Conservation (phyloP, 2,888 invertebrate species). For the Drosophila neonasuta region DNA sequence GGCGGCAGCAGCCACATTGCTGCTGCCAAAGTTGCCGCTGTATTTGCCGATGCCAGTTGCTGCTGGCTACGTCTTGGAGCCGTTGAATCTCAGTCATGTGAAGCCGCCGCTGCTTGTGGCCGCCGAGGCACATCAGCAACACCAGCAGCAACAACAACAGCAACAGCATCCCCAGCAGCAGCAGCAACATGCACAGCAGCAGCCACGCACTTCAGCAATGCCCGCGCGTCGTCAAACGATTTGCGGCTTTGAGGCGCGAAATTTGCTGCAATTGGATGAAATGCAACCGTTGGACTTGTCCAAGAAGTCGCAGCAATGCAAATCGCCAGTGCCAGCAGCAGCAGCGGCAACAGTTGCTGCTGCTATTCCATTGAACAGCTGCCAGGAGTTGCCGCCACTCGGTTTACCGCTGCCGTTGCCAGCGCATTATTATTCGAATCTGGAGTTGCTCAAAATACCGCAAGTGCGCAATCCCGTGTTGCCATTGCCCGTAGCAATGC, state of each 20-base stretch:
- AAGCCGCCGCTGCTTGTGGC: slow-evolving; percentile 28
- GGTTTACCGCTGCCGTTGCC: slow-evolving; percentile 26
- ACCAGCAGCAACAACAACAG: slow-evolving; percentile 23
- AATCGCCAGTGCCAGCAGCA: slow-evolving; percentile 37
- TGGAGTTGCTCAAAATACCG: slow-evolving; percentile 78
- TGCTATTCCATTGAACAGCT: slow-evolving; percentile 5
- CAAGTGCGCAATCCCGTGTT: slow-evolving; percentile 74
- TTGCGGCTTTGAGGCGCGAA: slow-evolving; percentile 77
- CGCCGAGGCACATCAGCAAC: background rate
- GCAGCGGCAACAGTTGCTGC: slow-evolving; percentile 2
- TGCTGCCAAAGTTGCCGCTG: slow-evolving; percentile 65
- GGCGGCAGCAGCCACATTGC: slow-evolving; percentile 21
- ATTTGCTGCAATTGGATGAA: slow-evolving; percentile 69
- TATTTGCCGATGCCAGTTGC: slow-evolving; percentile 49
- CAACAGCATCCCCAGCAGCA: slow-evolving; percentile 1
- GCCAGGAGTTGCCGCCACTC: slow-evolving; percentile 7
- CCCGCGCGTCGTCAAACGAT: slow-evolving; percentile 77
- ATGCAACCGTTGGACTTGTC: slow-evolving; percentile 80
- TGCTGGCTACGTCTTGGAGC: slow-evolving; percentile 45
- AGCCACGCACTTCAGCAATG: slow-evolving; percentile 54
- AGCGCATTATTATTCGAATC: slow-evolving; percentile 76
- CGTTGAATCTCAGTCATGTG: slow-evolving; percentile 66
- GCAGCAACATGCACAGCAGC: slow-evolving; percentile 22
- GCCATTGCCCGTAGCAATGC: slow-evolving; percentile 2
- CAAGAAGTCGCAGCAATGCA: slow-evolving; percentile 70